A percentile compares a stretch with the other conserved stretches of the same genome.
Evolutionary conservation across 2,797 vertebrate genomes (phyloP).

Genomic region (Gouania willdenowi): DNA sequence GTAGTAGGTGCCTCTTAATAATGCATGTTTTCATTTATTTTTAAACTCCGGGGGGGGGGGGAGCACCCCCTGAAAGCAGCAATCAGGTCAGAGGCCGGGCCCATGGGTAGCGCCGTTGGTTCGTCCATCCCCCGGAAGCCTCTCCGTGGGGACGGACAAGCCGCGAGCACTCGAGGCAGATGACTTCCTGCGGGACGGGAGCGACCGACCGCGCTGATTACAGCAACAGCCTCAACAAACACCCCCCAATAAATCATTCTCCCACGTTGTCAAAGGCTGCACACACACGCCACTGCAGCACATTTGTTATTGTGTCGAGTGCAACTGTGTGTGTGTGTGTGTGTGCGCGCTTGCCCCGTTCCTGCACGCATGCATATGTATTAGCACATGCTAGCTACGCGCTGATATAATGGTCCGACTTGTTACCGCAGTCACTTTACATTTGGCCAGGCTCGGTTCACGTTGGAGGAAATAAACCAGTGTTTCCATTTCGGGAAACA

Average conservation of each 20-base stretch:
- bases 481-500: no score
- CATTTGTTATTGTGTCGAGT: slow-evolving; percentile 67
- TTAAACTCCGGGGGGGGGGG: slow-evolving; percentile 33
- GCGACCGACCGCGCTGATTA: slow-evolving; percentile 65
- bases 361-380: slow-evolving; percentile 48
- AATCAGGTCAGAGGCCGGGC: slow-evolving; percentile 45
- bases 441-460: no score
- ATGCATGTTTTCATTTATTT: slow-evolving; percentile 70
- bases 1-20: slow-evolving; percentile 65
- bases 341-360: no score
- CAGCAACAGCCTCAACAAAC: slow-evolving; percentile 62
- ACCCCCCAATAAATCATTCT: slow-evolving; percentile 69
- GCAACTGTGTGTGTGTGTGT: no score
- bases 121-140: no score
- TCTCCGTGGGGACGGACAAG: slow-evolving; percentile 60
- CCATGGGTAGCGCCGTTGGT: not conserved
- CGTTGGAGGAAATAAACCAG: no score
- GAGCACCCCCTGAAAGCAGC: slow-evolving; percentile 2
- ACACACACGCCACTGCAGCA: slow-evolving; percentile 52
- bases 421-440: no score
- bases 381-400: no score
- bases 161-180: slow-evolving; percentile 32
- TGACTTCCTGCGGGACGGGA: slow-evolving; percentile 67
- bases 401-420: no score
- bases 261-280: slow-evolving; percentile 60